These are phyloP conservation scores for Actenoides hombroni DNA, from an alignment of 2,113 vertebrate genomes.

Conservation along the genomic window DNA sequence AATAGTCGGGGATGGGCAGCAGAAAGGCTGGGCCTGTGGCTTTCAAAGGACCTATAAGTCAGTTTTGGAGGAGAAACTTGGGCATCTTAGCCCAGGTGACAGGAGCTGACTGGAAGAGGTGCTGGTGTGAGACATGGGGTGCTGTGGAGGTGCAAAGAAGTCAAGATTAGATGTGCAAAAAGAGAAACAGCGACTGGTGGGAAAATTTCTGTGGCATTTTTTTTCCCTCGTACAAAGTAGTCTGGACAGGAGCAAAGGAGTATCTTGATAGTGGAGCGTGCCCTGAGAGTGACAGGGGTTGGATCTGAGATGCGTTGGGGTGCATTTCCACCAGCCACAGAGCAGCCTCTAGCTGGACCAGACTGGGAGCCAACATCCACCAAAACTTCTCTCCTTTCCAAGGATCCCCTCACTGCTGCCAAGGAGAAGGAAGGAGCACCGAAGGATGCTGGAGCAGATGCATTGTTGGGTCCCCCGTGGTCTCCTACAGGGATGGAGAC, in stretches of 20 bases:
- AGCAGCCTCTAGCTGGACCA: neutral
- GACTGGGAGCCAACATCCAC: neutral
- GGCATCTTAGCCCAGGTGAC: neutral
- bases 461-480: accelerated
- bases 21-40: neutral
- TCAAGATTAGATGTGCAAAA: neutral
- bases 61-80: neutral
- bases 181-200: neutral
- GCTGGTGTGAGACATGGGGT: neutral
- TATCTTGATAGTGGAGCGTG: neutral
- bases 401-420: neutral
- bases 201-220: neutral
- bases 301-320: neutral
- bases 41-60: neutral
- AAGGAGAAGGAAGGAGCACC: neutral
- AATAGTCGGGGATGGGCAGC: neutral
- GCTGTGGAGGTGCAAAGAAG: neutral
- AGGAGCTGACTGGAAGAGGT: neutral
- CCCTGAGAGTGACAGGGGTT: neutral
- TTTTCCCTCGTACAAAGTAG: neutral
- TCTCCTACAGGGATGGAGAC: neutral
- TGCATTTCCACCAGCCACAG: neutral
- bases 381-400: neutral
- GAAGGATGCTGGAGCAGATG: neutral
- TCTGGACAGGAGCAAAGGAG: neutral